Evolutionary conservation across 2,113 vertebrate species (phyloP), one percentile per base, ranked within the genome.

Genomic region (Vireo altiloquus): DNA sequence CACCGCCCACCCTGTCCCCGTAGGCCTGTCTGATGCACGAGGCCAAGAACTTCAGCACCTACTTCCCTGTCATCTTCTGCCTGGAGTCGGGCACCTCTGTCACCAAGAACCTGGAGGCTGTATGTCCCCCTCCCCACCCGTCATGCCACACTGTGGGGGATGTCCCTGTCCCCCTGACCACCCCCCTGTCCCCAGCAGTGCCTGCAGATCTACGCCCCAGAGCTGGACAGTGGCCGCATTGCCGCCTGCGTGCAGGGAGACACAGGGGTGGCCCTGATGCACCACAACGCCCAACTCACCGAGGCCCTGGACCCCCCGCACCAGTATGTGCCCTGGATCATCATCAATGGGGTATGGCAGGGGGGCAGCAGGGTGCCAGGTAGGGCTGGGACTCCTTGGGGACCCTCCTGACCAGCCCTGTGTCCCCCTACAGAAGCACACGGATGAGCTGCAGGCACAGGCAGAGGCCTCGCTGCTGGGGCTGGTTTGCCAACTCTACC

Each of bases 241-340:
- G 52, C 95, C 53, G 76, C 92, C 27, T 99, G 99, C 9, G 98
- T 97, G 14, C 97, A 59, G 0, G 99, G 99, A 17, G 97, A 98
- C 11, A 42, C 69, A 0, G 99, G 99, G 40, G 97, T 96, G 9
- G 71, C 98, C 74, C 97, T 99, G 63, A 98, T 99, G 98, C 99
- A 99, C 69, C 44, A 27, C 57, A 99, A 99, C 1, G 99, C 99
- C 6, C 81, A 98, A 77, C 78, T 89, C 70, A 99, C 99, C 0
- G 10, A 81, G 0, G 97, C 97, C 0, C 97, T 99, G 42, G 75
- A 98, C 2, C 99, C 99, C 2, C 98, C 98, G 0, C 99, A 99
- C 39, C 0, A 98, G 3, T 99, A 98, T 7, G 99, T 99, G 65
- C 99, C 99, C 65, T 99, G 99, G 99, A 88, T 99, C n/a, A 97